These are phyloP conservation scores for Phenacoccus solenopsis DNA, from an alignment of 1,140 invertebrate genomes.

Conservation along the genomic window DNA sequence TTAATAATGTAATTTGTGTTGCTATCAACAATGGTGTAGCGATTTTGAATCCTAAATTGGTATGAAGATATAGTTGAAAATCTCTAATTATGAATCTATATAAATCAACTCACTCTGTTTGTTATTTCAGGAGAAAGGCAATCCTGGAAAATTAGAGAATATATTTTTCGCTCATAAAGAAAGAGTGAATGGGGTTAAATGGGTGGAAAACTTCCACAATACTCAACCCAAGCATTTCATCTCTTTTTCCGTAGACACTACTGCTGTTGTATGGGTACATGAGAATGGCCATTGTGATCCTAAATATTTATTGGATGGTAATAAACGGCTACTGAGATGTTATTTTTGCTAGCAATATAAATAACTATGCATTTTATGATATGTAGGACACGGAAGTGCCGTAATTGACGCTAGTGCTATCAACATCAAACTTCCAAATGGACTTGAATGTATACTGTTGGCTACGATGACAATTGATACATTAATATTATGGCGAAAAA, in stretches of 20 bases:
- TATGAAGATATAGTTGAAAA: no score
- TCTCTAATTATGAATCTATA: no score
- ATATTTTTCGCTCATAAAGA: constrained; percentile 47
- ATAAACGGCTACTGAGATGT: not conserved
- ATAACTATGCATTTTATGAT: constrained; percentile 25
- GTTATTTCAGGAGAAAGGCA: constrained; percentile 22
- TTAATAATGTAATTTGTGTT: not conserved
- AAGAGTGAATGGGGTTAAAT: constrained; percentile 60
- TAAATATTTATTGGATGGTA: constrained; percentile 20
- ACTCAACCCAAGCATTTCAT: constrained; percentile 43
- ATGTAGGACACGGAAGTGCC: constrained; percentile 28
- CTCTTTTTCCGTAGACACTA: constrained; percentile 60
- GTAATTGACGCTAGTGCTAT: constrained; percentile 30
- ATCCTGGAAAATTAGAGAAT: constrained; percentile 38
- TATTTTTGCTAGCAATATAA: no score
- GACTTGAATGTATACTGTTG: not conserved
- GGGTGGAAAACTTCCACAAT: constrained; percentile 42
- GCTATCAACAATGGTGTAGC: not conserved
- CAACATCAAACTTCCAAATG: not conserved
- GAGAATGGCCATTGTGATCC: not conserved
- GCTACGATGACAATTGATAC: not conserved
- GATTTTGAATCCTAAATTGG: not conserved
- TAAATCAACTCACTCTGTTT: no score
- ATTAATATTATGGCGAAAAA: not conserved
- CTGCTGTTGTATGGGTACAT: constrained; percentile 52